These are phyloP conservation scores for Limosa lapponica DNA, from an alignment of 2,797 vertebrate species.

Conservation along the genomic window DNA sequence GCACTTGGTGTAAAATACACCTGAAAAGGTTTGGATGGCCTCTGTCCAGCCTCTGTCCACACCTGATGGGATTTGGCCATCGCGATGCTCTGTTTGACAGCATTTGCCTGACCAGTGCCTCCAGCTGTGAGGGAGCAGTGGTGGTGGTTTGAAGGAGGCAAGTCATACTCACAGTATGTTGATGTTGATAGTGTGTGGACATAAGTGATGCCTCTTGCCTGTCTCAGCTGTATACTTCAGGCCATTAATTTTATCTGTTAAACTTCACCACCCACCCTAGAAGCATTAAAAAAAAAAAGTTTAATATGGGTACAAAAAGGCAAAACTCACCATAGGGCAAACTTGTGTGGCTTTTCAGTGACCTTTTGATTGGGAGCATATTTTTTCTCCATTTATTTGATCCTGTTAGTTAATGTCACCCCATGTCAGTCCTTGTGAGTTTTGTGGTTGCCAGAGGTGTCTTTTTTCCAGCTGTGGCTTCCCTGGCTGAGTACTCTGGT, in stretches of 20 bases:
- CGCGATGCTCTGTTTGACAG: not conserved
- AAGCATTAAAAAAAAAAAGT: not conserved
- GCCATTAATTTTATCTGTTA: not conserved
- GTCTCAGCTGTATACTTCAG: not conserved
- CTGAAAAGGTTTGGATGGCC: not conserved
- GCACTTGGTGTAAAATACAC: not conserved
- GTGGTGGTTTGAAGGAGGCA: not conserved
- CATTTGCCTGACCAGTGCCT: not conserved
- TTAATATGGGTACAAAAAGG: not conserved
- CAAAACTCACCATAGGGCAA: not conserved
- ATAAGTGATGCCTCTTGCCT: not conserved
- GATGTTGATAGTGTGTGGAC: not conserved
- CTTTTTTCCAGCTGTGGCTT: slow-evolving; percentile 48
- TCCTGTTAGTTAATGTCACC: not conserved
- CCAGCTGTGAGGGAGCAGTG: not conserved
- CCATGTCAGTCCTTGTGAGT: not conserved
- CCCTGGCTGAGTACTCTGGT: slow-evolving; percentile 5
- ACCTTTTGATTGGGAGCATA: not conserved
- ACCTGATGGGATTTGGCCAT: not conserved
- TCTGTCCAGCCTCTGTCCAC: not conserved
- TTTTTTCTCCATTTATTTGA: not conserved
- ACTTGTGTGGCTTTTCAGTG: not conserved
- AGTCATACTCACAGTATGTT: not conserved
- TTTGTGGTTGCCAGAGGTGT: not conserved
- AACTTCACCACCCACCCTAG: not conserved